Percentiles rank a stretch among this genome's conserved stretches.
phyloP scores from a whole-genome alignment of 2,797 vertebrate genomes.

The Alauda arvensis region DNA sequence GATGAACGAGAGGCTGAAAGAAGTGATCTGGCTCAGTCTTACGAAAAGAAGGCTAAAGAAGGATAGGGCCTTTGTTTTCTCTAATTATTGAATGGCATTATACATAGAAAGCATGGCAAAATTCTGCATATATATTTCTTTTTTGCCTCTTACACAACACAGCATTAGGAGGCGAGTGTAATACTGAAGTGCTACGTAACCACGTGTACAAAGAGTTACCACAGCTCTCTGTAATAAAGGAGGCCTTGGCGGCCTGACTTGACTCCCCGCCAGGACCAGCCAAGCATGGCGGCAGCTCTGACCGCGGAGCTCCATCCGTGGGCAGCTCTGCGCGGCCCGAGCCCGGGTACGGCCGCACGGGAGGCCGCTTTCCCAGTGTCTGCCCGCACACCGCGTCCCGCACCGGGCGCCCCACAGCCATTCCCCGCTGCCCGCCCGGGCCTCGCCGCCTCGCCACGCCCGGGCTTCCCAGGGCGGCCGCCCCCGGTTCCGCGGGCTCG shows the following conservation, averaged over 20 bases:
- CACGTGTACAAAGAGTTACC: fast-evolving
- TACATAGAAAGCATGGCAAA: background rate
- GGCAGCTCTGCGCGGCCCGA: background rate
- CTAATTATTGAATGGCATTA: background rate
- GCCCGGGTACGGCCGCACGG: background rate
- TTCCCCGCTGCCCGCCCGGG: background rate
- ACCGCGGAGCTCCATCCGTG: background rate
- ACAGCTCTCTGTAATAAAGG: fast-evolving
- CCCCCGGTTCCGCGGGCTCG: background rate
- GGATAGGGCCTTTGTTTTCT: background rate
- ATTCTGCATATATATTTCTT: fast-evolving
- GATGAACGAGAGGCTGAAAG: background rate
- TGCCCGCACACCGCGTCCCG: background rate
- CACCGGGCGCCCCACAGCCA: background rate
- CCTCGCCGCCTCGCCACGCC: background rate
- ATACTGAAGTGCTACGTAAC: fast-evolving
- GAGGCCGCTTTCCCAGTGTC: background rate
- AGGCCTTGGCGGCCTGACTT: fast-evolving
- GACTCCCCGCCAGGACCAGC: fast-evolving
- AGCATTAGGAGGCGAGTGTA: fast-evolving
- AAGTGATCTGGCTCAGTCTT: background rate
- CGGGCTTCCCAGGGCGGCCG: background rate
- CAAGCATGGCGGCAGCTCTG: background rate
- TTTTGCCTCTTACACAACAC: background rate
- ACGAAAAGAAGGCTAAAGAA: background rate